Conservation (phyloP, 2,113 vertebrate genomes). For the Riparia riparia region DNA sequence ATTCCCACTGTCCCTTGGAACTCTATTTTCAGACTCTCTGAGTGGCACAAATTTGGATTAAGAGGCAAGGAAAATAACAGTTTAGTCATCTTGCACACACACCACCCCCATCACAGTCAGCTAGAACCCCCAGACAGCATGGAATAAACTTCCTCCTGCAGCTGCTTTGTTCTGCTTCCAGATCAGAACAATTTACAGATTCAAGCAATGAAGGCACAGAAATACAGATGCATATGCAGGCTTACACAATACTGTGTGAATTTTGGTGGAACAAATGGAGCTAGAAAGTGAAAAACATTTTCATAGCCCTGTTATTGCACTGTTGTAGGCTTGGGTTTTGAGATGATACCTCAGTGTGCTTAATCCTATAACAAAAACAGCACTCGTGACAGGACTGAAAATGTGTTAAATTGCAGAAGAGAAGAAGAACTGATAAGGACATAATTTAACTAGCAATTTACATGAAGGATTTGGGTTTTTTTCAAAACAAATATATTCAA, state of each 20-base stretch:
- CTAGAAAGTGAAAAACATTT: not conserved
- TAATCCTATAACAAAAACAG: not conserved
- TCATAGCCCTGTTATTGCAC: not conserved
- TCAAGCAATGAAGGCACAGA: not conserved
- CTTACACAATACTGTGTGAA: not conserved
- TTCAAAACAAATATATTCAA: not conserved
- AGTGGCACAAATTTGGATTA: not conserved
- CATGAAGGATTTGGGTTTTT: not conserved
- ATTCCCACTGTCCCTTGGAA: not conserved
- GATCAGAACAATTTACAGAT: not conserved
- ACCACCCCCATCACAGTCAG: accelerated
- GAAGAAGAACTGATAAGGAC: not conserved
- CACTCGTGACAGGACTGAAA: not conserved
- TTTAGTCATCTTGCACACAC: not conserved
- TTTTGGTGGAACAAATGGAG: not conserved
- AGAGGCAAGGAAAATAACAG: not conserved
- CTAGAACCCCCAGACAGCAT: not conserved
- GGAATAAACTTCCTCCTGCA: not conserved
- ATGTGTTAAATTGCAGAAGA: not conserved
- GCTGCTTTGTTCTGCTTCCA: not conserved
- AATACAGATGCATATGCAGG: not conserved
- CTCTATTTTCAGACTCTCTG: not conserved
- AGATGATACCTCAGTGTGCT: not conserved
- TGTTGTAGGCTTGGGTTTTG: not conserved
- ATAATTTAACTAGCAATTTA: not conserved